Conservation (phyloP, 37 sponge, comb jelly and placozoan species). For the Axinella damicornis region DNA sequence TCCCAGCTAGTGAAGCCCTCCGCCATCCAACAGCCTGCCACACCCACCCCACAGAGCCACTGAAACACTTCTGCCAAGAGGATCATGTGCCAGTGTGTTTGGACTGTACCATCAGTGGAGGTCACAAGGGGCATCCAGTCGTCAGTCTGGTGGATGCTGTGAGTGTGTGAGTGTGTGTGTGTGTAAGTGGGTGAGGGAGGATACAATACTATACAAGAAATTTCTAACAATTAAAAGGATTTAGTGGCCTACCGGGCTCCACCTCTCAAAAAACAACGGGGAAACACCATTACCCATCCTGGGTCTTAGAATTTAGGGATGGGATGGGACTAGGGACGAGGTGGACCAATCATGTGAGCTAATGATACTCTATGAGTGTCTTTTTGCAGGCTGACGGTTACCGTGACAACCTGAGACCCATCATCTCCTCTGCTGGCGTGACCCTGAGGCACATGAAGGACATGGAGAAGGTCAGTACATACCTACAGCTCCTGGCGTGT, state of each 20-base stretch:
- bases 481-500: neutral
- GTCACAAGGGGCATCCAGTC: conserved; percentile 11
- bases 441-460: neutral
- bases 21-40: neutral
- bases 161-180: conserved; percentile 11
- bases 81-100: neutral
- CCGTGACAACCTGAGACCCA: neutral
- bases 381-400: neutral
- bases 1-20: conserved; percentile 3
- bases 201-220: too few species aligned
- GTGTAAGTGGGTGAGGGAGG: neutral
- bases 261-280: too few species aligned
- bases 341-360: too few species aligned
- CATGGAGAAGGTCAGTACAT: neutral
- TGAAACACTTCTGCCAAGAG: conserved; percentile 20
- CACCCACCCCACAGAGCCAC: conserved; percentile 9
- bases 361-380: too few species aligned
- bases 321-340: too few species aligned
- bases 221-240: too few species aligned
- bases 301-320: too few species aligned
- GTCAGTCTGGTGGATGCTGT: conserved; percentile 15
- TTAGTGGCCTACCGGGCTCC: too few species aligned
- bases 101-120: conserved; percentile 13
- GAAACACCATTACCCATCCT: too few species aligned
- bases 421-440: neutral